Percentiles rank a stretch among this genome's conserved stretches.
Evolutionary conservation across 2,888 invertebrate genomes (phyloP).

Genomic region (Linnaemya tessellans): DNA sequence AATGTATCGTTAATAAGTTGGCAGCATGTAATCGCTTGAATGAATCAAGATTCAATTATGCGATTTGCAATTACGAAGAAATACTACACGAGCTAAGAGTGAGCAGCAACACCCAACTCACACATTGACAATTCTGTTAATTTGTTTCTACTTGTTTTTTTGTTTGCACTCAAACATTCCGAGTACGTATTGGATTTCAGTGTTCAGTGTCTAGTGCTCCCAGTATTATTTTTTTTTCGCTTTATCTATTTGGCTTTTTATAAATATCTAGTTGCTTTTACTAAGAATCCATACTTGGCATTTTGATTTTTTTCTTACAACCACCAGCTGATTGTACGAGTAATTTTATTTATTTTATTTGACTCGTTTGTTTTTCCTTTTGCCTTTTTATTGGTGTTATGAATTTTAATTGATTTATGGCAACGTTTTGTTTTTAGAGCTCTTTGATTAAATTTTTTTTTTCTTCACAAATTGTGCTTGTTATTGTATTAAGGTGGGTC

Average conservation of each 20-base stretch:
- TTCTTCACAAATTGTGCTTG: not conserved
- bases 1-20: constrained; percentile 65
- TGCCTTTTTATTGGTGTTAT: constrained; percentile 58
- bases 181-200: constrained; percentile 44
- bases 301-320: constrained; percentile 17
- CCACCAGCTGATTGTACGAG: constrained; percentile 59
- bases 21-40: constrained; percentile 16
- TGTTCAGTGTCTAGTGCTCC: constrained; percentile 49
- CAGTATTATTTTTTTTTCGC: constrained; percentile 6
- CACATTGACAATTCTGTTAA: not conserved
- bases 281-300: constrained; percentile 61
- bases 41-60: constrained; percentile 22
- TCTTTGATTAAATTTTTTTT: constrained; percentile 40
- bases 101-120: constrained; percentile 4
- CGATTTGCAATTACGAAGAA: constrained; percentile 21
- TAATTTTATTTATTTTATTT: constrained; percentile 13
- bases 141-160: not conserved
- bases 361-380: constrained; percentile 31
- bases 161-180: not conserved
- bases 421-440: constrained; percentile 57
- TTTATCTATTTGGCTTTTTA: constrained; percentile 21
- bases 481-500: constrained; percentile 53
- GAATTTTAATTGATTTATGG: constrained; percentile 72
- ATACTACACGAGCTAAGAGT: not conserved
- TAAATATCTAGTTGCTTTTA: constrained; percentile 49